Conservation (phyloP, 2,113 vertebrate species). For the Dipodomys merriami region DNA sequence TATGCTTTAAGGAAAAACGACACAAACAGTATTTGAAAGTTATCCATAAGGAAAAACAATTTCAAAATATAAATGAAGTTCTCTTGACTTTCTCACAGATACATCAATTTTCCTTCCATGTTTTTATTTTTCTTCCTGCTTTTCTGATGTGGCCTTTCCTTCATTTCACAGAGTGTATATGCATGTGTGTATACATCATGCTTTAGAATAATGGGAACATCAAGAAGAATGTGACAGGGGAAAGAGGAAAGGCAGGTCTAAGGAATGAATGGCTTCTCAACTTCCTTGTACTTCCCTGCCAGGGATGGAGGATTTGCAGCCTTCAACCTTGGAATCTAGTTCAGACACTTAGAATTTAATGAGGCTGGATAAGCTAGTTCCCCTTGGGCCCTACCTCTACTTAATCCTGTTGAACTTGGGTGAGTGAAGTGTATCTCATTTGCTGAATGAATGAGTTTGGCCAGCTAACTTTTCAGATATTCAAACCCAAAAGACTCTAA, state of each 20-base stretch:
- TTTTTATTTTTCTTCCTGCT: slow-evolving; percentile 32
- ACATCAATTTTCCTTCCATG: slow-evolving; percentile 39
- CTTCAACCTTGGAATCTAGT: not conserved
- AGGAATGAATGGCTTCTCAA: not conserved
- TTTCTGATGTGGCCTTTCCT: not conserved
- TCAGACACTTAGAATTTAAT: not conserved
- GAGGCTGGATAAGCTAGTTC: not conserved
- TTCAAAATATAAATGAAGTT: slow-evolving; percentile 25
- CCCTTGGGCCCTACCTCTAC: not conserved
- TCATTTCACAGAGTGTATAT: not conserved
- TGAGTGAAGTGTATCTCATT: not conserved
- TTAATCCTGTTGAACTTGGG: not conserved
- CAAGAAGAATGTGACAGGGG: not conserved
- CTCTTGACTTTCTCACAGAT: slow-evolving; percentile 51
- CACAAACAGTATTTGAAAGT: slow-evolving; percentile 13
- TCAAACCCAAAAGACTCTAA: not conserved
- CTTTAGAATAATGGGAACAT: not conserved
- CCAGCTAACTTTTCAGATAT: not conserved
- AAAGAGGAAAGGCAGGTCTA: not conserved
- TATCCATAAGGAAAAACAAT: slow-evolving; percentile 22
- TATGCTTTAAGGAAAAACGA: not conserved
- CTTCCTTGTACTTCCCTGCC: not conserved
- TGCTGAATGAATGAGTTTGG: slow-evolving; percentile 2
- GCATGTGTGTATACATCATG: not conserved
- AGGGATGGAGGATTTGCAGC: too few relatives aligned